These are phyloP conservation scores for Bryconaethiops microstoma DNA, from an alignment of 2,797 vertebrate genomes.

Conservation along the genomic window DNA sequence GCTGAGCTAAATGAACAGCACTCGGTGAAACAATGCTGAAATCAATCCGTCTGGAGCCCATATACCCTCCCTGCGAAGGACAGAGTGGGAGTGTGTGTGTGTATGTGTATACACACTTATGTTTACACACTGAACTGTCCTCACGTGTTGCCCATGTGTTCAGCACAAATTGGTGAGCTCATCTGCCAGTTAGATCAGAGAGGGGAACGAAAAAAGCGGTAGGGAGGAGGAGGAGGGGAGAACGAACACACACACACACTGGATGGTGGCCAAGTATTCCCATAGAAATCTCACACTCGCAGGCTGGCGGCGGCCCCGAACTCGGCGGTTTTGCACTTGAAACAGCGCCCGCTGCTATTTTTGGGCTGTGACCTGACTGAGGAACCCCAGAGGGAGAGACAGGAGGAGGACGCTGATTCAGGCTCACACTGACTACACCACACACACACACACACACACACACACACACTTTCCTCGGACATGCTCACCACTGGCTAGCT, in stretches of 20 bases:
- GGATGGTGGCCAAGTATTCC: constrained; percentile 92
- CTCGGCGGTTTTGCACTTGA: constrained; percentile 92
- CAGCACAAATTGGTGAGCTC: constrained; percentile 88
- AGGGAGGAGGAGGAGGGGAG: not conserved
- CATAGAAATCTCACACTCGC: constrained; percentile 92
- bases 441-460: not conserved
- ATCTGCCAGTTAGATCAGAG: constrained; percentile 86
- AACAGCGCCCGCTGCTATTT: constrained; percentile 94
- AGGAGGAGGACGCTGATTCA: constrained; percentile 78
- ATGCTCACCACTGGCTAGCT: not conserved
- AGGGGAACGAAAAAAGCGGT: constrained; percentile 37
- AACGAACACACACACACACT: constrained; percentile 55
- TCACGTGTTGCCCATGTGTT: constrained; percentile 88
- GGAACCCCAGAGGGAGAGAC: constrained; percentile 90
- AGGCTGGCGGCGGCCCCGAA: constrained; percentile 91
- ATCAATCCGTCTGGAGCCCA: constrained; percentile 45
- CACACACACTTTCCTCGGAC: not conserved
- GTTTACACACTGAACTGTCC: constrained; percentile 71
- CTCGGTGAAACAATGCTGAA: constrained; percentile 30
- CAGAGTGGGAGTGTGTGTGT: not conserved
- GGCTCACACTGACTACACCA: constrained; percentile 34
- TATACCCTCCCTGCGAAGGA: constrained; percentile 28
- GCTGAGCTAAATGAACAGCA: constrained; percentile 42
- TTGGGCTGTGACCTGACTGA: constrained; percentile 93
- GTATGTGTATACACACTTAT: constrained; percentile 65